A percentile compares a stretch with the other conserved stretches of the same genome.
Evolutionary conservation across 1,140 invertebrate species (phyloP).

Genomic region (Bombyx mandarina): DNA sequence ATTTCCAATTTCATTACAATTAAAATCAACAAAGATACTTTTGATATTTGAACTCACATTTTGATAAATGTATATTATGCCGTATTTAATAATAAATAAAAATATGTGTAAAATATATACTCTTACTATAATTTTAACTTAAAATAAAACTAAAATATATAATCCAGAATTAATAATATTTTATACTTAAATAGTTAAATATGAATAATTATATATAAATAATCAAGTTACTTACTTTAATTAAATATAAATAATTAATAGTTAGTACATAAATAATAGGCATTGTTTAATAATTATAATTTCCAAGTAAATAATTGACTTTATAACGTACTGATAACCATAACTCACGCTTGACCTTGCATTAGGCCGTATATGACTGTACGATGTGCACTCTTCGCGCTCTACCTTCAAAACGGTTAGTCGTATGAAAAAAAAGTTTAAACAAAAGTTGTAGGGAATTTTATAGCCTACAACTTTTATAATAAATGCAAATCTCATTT

Average conservation of each 20-base stretch:
- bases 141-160: slow-evolving; percentile 25
- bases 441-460: no score
- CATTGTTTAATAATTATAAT: slow-evolving; percentile 11
- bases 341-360: no score
- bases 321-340: slow-evolving; percentile 11
- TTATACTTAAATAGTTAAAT: slow-evolving; percentile 10
- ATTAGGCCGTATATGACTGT: no score
- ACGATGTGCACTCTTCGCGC: no score
- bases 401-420: no score
- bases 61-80: slow-evolving; percentile 28
- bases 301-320: slow-evolving; percentile 14
- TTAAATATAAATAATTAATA: slow-evolving; percentile 24
- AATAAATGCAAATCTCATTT: no score
- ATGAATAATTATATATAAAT: slow-evolving; percentile 3
- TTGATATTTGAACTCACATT: slow-evolving; percentile 30
- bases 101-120: slow-evolving; percentile 25
- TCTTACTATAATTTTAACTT: slow-evolving; percentile 25
- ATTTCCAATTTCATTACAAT: slow-evolving; percentile 29
- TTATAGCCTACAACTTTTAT: no score
- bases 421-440: no score
- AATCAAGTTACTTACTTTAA: slow-evolving; percentile 6
- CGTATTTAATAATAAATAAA: slow-evolving; percentile 31
- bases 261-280: slow-evolving; percentile 16
- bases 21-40: slow-evolving; percentile 21
- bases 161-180: slow-evolving; percentile 25